phyloP scores from a whole-genome alignment of 2,113 vertebrate species.

The Xyrauchen texanus region DNA sequence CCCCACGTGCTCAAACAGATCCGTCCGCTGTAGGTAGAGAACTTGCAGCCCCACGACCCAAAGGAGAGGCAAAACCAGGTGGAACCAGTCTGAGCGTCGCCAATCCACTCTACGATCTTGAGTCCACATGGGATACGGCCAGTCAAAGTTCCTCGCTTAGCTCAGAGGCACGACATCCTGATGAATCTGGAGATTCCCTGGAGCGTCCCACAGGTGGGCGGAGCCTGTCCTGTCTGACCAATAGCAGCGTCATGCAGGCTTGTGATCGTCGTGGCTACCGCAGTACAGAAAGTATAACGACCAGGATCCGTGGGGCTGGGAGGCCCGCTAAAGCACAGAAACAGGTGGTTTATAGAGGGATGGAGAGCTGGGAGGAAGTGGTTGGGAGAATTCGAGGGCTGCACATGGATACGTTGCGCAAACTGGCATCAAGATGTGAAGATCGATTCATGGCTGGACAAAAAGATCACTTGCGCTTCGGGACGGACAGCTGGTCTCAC shows the following conservation, averaged over 20 bases:
- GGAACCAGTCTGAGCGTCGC: slow-evolving; percentile 86
- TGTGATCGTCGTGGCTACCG: slow-evolving; percentile 73
- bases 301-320: slow-evolving; percentile 69
- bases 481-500: slow-evolving; percentile 96
- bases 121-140: slow-evolving; percentile 91
- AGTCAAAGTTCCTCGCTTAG: slow-evolving; percentile 89
- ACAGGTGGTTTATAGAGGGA: slow-evolving; percentile 84
- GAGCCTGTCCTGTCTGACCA: slow-evolving; percentile 75
- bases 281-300: slow-evolving; percentile 83
- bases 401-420: slow-evolving; percentile 87
- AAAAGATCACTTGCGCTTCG: slow-evolving; percentile 92
- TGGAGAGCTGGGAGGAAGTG: slow-evolving; percentile 92
- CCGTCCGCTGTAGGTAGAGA: slow-evolving; percentile 60
- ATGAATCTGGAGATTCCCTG: slow-evolving; percentile 88
- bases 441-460: slow-evolving; percentile 97
- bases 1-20: slow-evolving; percentile 83
- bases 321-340: slow-evolving; percentile 75
- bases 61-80: slow-evolving; percentile 77
- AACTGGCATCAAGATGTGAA: slow-evolving; percentile 86
- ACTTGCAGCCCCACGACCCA: slow-evolving; percentile 54
- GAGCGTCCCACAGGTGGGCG: slow-evolving; percentile 73
- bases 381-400: slow-evolving; percentile 88
- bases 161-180: slow-evolving; percentile 84
- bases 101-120: slow-evolving; percentile 93
- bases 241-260: slow-evolving; percentile 43